These are phyloP conservation scores for Oligia fasciuncula DNA, from an alignment of 2,888 invertebrate genomes.

Conservation along the genomic window DNA sequence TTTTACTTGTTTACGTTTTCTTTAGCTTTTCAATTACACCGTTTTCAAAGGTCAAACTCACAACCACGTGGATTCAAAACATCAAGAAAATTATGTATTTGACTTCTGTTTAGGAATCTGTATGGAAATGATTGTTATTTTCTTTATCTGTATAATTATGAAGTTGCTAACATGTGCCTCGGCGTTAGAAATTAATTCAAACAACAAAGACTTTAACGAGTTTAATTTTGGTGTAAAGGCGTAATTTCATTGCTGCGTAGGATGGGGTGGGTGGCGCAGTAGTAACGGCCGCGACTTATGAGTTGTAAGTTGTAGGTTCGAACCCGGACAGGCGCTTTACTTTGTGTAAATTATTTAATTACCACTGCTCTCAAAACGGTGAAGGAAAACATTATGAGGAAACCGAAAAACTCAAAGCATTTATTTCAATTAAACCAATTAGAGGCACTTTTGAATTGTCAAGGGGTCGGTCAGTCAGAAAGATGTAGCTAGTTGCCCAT, in stretches of 20 bases:
- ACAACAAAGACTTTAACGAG: not conserved
- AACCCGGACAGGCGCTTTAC: too few relatives aligned
- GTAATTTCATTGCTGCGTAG: not conserved
- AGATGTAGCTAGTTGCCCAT: too few relatives aligned
- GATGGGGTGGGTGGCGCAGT: too few relatives aligned
- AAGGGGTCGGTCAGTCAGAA: too few relatives aligned
- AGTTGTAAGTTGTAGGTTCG: too few relatives aligned
- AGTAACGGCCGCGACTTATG: too few relatives aligned
- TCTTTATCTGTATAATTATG: not conserved
- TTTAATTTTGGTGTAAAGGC: slow-evolving; percentile 16
- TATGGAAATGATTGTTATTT: slow-evolving; percentile 20
- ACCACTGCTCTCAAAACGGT: too few relatives aligned
- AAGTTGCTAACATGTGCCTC: slow-evolving; percentile 7
- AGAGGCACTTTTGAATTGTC: too few relatives aligned
- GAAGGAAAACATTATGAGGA: too few relatives aligned
- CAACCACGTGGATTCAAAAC: not conserved
- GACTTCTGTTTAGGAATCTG: not conserved
- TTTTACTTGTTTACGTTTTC: slow-evolving; percentile 23
- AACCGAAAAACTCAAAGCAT: too few relatives aligned
- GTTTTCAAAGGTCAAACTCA: slow-evolving; percentile 14
- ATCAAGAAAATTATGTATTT: not conserved
- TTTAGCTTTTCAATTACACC: slow-evolving; percentile 22
- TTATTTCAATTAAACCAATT: too few relatives aligned
- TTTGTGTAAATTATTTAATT: too few relatives aligned
- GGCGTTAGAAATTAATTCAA: not conserved